Base-by-base conservation (phyloP, 1,140 invertebrate genomes). In the Vanessa atalanta region DNA sequence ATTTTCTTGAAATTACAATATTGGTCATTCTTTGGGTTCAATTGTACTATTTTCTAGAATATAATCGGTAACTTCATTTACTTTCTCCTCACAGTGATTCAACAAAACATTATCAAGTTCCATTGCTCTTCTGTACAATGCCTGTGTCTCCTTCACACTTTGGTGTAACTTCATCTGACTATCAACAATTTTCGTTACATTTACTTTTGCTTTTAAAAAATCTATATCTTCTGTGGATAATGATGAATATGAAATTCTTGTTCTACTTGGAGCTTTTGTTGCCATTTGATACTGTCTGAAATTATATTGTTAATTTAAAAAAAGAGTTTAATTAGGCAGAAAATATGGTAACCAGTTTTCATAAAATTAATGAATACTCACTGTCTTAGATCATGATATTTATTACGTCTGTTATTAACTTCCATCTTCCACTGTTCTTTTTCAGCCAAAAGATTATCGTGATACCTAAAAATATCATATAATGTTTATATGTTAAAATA, bases 341-440 rank as follows among this genome's bases (percentile, higher is more conserved):
- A 69, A 15, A 50, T 50, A 50, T 50, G 14, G 48, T 50, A 53
- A 43, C 31, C 14, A 69, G 14, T 63, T 47, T 23, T 47, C 53
- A 20, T 43, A 9, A 43, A 43, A 9, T 43, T 9, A 43, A 43
- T 43, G 61, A 16, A 48, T 64, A 85, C 89, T 82, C 84, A 91
- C 90, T 87, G 82, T 76, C 80, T 83, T n/a, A 90, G 69, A 67
- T 92, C 89, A 83, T 91, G 85, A 73, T 91, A 90, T 76, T 83
- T 87, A 55, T 88, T 85, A 60, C 83, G 66, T 64, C 88, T 84
- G 12, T 78, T 77, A n/a, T 85, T 87, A 15, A 89, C 87, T 79
- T 90, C 89, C 70, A 83, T 88, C 79, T 90, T 91, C 90, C 90
- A 92, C 66, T 84, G 81, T 63, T 88, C 83, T 75, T 92, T 91